Evolutionary conservation across 2,113 vertebrate species (phyloP).

Genomic region (Crotalus tigris): DNA sequence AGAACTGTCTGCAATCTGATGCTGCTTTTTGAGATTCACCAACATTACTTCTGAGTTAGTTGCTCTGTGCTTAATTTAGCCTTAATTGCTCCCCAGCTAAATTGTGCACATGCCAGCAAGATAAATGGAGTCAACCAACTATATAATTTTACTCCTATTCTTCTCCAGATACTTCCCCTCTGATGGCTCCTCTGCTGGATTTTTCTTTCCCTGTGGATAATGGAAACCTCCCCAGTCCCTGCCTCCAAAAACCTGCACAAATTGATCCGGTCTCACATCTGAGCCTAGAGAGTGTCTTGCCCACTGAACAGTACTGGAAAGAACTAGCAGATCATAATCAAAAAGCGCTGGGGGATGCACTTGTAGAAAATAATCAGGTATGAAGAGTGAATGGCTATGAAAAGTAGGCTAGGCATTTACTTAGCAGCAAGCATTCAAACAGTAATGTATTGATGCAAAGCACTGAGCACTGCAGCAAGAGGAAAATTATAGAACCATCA

Average conservation of each 20-base stretch:
- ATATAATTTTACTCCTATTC: neutral
- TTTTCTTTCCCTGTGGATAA: constrained; percentile 69
- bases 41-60: neutral
- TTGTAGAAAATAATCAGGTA: constrained; percentile 81
- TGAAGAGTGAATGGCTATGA: neutral
- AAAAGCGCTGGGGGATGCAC: constrained; percentile 66
- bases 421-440: neutral
- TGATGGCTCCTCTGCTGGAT: constrained; percentile 70
- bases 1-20: neutral
- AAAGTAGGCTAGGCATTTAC: neutral
- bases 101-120: neutral
- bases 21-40: neutral
- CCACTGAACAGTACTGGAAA: constrained; percentile 68
- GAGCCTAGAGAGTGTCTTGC: constrained; percentile 13
- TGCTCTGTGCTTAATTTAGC: neutral
- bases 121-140: neutral
- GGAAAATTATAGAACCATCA: neutral
- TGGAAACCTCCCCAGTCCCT: constrained; percentile 56
- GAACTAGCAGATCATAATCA: constrained; percentile 69
- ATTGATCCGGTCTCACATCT: constrained; percentile 9
- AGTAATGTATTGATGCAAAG: neutral
- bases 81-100: neutral
- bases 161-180: constrained; percentile 67
- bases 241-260: constrained; percentile 57
- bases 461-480: neutral